Evolutionary conservation across 2,113 vertebrate genomes (phyloP).

Genomic region (Chaetorhynchus papuensis): DNA sequence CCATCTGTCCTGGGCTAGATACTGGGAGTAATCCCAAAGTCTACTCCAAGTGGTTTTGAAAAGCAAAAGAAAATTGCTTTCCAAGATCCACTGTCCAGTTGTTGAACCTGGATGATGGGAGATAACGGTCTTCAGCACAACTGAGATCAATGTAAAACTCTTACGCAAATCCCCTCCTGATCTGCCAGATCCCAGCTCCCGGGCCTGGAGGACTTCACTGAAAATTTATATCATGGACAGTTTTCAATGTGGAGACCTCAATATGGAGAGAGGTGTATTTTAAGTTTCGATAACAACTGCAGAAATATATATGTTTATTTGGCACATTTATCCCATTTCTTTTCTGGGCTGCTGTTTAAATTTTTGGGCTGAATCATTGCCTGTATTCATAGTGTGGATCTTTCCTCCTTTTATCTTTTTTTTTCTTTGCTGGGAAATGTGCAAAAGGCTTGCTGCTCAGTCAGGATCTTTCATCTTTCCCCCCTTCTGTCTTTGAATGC

Average conservation of each 20-base stretch:
- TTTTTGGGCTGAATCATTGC: background rate
- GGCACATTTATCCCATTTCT: background rate
- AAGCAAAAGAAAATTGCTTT: background rate
- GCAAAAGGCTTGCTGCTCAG: background rate
- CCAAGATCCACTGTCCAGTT: background rate
- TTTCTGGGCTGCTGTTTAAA: background rate
- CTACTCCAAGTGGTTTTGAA: background rate
- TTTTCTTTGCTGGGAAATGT: background rate
- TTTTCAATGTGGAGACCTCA: background rate
- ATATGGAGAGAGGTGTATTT: background rate
- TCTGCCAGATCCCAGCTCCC: background rate
- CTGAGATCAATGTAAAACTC: background rate
- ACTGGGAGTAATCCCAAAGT: background rate
- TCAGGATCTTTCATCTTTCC: background rate
- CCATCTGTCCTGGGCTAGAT: background rate
- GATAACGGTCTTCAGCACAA: background rate
- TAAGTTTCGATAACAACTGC: background rate
- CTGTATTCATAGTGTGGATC: background rate
- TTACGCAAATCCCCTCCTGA: background rate
- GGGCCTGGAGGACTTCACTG: background rate
- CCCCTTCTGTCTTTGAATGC: background rate
- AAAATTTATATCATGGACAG: background rate
- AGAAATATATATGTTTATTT: background rate
- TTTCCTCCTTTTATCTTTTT: background rate
- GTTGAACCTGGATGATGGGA: background rate